Evolutionary conservation across 2,888 invertebrate species (phyloP).

Genomic region (Beris morrisii): DNA sequence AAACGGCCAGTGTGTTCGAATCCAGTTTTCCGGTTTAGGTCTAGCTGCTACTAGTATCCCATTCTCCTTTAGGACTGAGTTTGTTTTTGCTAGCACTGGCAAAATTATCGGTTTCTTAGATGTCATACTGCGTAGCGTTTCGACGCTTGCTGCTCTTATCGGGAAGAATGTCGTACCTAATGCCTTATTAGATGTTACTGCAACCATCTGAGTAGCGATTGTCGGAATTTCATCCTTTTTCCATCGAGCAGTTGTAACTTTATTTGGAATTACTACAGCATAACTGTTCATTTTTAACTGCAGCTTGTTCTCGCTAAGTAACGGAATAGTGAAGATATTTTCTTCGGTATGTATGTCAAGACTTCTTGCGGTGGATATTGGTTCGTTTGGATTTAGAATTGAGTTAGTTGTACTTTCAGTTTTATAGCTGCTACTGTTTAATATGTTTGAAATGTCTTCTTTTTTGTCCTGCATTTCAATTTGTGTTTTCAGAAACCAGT

Average conservation of each 20-base stretch:
- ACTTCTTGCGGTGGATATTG: conserved; percentile 1
- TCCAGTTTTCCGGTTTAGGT: conserved; percentile 58
- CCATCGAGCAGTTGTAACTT: background rate
- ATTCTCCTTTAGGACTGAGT: conserved; percentile 41
- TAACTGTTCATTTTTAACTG: background rate
- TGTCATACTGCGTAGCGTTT: conserved; percentile 49
- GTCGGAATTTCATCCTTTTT: background rate
- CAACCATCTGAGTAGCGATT: background rate
- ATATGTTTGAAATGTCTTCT: background rate
- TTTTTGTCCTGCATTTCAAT: conserved; percentile 41
- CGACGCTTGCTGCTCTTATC: conserved; percentile 24
- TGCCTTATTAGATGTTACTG: conserved; percentile 37
- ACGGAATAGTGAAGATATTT: conserved; percentile 26
- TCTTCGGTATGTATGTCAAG: too few relatives aligned
- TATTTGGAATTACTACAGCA: background rate
- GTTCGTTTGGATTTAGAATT: conserved; percentile 36
- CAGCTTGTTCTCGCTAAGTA: conserved; percentile 17
- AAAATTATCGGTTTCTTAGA: conserved; percentile 61
- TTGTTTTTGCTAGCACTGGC: conserved; percentile 51
- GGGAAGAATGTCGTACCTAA: conserved; percentile 45
- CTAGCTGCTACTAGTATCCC: conserved; percentile 37
- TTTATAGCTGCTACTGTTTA: conserved; percentile 29
- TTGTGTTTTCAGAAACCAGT: conserved; percentile 54
- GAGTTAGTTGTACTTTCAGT: conserved; percentile 41
- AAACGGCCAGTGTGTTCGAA: conserved; percentile 66